Evolutionary conservation across 2,797 vertebrate species (phyloP), one percentile per base, ranked within the genome.

Genomic region (Sebastes oblongus): DNA sequence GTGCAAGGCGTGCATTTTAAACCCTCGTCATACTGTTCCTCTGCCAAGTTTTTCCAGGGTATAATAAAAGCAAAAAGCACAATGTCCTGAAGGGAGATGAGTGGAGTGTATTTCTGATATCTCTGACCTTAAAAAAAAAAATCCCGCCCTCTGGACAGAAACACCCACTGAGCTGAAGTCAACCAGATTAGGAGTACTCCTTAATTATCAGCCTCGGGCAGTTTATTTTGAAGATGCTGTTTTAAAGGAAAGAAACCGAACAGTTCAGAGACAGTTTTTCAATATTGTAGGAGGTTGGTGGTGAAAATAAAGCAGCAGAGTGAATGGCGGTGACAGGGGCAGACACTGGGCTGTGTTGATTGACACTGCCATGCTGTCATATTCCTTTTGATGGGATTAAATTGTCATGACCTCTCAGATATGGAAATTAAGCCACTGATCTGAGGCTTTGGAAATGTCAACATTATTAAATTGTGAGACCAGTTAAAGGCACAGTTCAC

Each of bases 361-460:
- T 94, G 95, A 87, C 92, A 85, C 80, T 65, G 84, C 77, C 75
- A 77, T 77, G 83, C 91, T 91, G 90, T 89, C 89, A 83, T 89
- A 91, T 94, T 94, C 93, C 84, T 92, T 95, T 94, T 94, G 93
- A 95, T 90, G 90, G 92, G 90, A 94, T 95, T 94, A 93, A 89
- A 92, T 91, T 94, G 90, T 93, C 90, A 90, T 91, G 89, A 93
- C 92, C 86, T 91, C 92, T 94, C 86, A 93, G 92, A 95, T 94
- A 92, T 95, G 94, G 91, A 95, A 95, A 95, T 94, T 62, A 78
- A 88, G 89, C 73, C 86, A 82, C 75, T 75, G 86, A 94, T 94
- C 91, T 90, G 80, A 93, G 81, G 83, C 82, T 83, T 83, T 2
- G 71, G 69, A 94, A 95, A 94, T 95, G 93, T 93, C 93, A 93